Percentiles rank a stretch among this genome's conserved stretches.
phyloP scores from a whole-genome alignment of 2,113 vertebrate species.

The Halcyon senegalensis region DNA sequence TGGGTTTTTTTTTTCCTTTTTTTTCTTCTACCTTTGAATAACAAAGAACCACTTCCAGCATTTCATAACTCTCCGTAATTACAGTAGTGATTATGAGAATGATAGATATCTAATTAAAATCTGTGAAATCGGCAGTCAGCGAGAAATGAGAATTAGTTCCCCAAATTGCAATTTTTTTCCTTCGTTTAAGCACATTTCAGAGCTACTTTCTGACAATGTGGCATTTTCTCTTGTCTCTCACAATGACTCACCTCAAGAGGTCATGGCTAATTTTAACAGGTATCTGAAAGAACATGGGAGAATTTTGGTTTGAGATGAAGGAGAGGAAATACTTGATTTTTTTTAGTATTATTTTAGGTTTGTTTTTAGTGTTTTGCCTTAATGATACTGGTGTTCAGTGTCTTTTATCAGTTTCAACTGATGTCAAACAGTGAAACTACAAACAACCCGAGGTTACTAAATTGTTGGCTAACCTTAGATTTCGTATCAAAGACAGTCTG shows the following conservation, averaged over 20 bases:
- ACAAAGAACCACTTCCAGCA: background rate
- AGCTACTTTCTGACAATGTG: constrained; percentile 2
- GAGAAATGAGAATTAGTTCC: constrained; percentile 29
- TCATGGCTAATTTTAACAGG: constrained; percentile 12
- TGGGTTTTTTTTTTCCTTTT: background rate
- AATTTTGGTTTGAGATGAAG: background rate
- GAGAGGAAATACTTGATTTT: background rate
- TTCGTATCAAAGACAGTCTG: background rate
- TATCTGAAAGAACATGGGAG: background rate
- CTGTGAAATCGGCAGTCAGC: constrained; percentile 27
- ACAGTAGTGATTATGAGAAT: constrained; percentile 40
- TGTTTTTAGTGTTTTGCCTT: background rate
- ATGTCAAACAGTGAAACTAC: background rate
- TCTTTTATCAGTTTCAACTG: background rate
- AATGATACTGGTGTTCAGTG: background rate
- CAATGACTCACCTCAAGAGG: background rate
- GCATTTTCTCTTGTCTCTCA: background rate
- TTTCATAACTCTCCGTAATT: constrained; percentile 52
- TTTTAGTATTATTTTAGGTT: background rate
- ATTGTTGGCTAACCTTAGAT: background rate
- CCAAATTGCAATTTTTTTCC: constrained; percentile 17
- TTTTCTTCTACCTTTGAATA: background rate
- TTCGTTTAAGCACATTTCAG: background rate
- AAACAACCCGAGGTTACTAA: background rate
- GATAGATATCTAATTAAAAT: constrained; percentile 66